Conservation (phyloP, 2,113 vertebrate species). For the Turnix velox region DNA sequence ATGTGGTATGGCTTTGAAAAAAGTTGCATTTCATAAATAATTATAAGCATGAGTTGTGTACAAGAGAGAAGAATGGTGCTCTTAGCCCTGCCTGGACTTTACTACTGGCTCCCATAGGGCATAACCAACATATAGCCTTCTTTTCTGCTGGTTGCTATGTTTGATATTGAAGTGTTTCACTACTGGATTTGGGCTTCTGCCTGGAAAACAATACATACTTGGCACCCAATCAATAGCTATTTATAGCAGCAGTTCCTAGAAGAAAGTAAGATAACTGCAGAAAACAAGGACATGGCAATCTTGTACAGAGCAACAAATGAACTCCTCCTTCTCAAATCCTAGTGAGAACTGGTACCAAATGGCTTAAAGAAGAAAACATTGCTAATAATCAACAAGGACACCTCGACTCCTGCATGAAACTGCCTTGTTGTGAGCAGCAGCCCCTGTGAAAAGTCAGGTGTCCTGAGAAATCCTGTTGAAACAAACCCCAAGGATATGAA, state of each 20-base stretch:
- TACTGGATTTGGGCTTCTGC: constrained; percentile 1
- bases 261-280: neutral
- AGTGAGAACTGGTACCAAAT: neutral
- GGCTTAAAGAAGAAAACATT: neutral
- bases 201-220: neutral
- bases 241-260: constrained; percentile 50
- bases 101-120: accelerated
- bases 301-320: neutral
- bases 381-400: neutral
- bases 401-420: neutral
- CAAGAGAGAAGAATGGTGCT: neutral
- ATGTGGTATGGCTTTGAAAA: neutral
- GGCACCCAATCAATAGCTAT: neutral
- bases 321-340: neutral
- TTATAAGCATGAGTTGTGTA: neutral
- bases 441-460: accelerated
- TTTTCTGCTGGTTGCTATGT: neutral
- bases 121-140: neutral
- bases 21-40: neutral
- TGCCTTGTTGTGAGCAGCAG: neutral
- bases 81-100: neutral
- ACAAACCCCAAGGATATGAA: accelerated
- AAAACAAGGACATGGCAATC: neutral
- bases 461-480: neutral
- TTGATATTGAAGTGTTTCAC: neutral